These are phyloP conservation scores for Leucophenga maculata DNA, from an alignment of 2,888 invertebrate genomes.

Conservation along the genomic window DNA sequence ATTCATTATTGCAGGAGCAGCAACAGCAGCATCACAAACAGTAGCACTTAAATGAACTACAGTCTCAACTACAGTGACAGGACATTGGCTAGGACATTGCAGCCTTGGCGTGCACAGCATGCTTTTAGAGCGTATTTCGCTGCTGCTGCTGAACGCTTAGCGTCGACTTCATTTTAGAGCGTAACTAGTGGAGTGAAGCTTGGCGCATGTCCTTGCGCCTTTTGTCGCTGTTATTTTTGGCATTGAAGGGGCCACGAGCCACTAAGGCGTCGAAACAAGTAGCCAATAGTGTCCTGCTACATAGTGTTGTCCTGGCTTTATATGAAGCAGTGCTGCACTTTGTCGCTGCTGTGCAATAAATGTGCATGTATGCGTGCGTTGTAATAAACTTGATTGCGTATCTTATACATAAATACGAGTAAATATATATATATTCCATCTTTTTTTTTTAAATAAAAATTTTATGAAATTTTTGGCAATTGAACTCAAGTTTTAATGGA, in stretches of 20 bases:
- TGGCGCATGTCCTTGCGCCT: constrained; percentile 12
- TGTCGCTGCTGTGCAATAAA: background rate
- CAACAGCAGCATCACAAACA: background rate
- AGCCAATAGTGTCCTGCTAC: constrained; percentile 17
- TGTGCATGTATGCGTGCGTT: constrained; percentile 25
- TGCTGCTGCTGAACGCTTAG: background rate
- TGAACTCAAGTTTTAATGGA: constrained; percentile 66
- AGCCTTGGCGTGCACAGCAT: constrained; percentile 20
- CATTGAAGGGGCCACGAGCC: constrained; percentile 18
- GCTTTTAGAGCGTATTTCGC: constrained; percentile 10
- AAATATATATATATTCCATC: too few relatives aligned
- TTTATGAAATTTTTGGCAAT: constrained; percentile 66
- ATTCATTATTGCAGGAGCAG: constrained; percentile 40
- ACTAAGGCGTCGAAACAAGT: constrained; percentile 31
- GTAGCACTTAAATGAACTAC: constrained; percentile 52
- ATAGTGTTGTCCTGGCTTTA: too few relatives aligned
- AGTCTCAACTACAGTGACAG: background rate
- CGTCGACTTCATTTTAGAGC: background rate
- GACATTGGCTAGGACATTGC: constrained; percentile 7
- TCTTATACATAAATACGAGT: constrained; percentile 46
- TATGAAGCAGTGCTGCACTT: background rate
- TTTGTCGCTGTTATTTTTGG: constrained; percentile 16
- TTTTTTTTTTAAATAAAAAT: constrained; percentile 58
- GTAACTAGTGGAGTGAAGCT: background rate
- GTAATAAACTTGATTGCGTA: constrained; percentile 66